Conservation (phyloP, 1,140 invertebrate genomes). For the Hestina assimilis region DNA sequence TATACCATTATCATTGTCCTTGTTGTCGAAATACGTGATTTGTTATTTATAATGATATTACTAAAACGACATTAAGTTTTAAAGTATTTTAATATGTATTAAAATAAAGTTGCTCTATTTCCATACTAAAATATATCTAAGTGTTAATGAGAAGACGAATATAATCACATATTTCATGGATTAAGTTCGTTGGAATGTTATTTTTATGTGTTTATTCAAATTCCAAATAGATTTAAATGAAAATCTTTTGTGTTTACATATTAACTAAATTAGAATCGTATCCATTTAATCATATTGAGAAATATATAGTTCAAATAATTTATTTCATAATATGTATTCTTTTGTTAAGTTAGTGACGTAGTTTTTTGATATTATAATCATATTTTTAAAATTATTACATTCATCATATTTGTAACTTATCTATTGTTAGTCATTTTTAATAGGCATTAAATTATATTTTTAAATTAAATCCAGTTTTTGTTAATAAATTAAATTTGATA, state of each 20-base stretch:
- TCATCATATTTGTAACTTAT: too few species aligned
- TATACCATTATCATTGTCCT: too few species aligned
- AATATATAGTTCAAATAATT: conserved; percentile 7
- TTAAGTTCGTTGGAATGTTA: conserved; percentile 5
- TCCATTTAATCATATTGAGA: conserved; percentile 10
- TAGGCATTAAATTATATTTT: too few species aligned
- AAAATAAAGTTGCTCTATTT: conserved; percentile 14
- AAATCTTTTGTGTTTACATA: conserved; percentile 6
- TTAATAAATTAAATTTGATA: too few species aligned
- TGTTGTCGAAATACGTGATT: too few species aligned
- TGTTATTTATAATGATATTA: too few species aligned
- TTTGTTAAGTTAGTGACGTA: neutral
- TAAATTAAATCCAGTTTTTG: too few species aligned
- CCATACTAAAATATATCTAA: conserved; percentile 5
- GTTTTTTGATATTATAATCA: neutral
- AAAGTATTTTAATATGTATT: neutral
- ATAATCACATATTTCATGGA: neutral
- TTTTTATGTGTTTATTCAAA: conserved; percentile 16
- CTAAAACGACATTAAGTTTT: too few species aligned
- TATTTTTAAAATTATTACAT: too few species aligned
- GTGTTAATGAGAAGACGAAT: conserved; percentile 3
- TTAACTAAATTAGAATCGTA: conserved; percentile 15
- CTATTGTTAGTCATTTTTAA: too few species aligned
- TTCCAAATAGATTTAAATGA: conserved; percentile 18
- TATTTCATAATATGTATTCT: neutral